Evolutionary conservation across 2,113 vertebrate species (phyloP).

Genomic region (Chamaetylas fuelleborni): DNA sequence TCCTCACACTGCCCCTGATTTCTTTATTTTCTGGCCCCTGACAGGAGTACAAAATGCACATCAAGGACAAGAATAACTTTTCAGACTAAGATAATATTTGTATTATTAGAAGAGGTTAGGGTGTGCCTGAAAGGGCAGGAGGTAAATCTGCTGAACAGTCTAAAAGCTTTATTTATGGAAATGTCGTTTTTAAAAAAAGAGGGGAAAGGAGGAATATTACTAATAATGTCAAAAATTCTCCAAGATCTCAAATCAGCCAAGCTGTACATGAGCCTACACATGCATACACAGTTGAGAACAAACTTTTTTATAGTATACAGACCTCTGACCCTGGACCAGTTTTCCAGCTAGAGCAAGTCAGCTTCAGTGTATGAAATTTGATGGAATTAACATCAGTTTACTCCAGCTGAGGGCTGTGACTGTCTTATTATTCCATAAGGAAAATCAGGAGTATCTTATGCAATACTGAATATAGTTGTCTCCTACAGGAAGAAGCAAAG

Average conservation of each 20-base stretch:
- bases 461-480: background rate
- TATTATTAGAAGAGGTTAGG: slow-evolving; percentile 55
- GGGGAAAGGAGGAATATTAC: background rate
- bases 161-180: slow-evolving; percentile 48
- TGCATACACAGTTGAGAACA: background rate
- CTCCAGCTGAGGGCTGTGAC: background rate
- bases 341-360: background rate
- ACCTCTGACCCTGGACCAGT: background rate
- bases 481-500: background rate
- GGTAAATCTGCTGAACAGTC: slow-evolving; percentile 46
- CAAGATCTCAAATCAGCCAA: background rate
- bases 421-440: background rate
- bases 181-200: background rate
- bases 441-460: background rate
- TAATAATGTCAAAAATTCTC: background rate
- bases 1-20: background rate
- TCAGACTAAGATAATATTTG: slow-evolving; percentile 3
- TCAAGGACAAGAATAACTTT: slow-evolving; percentile 45
- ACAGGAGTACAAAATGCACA: slow-evolving; percentile 18
- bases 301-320: background rate
- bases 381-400: background rate
- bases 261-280: background rate
- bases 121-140: slow-evolving; percentile 45
- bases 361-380: background rate
- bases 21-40: slow-evolving; percentile 18